phyloP scores from a whole-genome alignment of 30 jellyfish, hydroid and myxozoan species.

The Cassiopea andromeda region DNA sequence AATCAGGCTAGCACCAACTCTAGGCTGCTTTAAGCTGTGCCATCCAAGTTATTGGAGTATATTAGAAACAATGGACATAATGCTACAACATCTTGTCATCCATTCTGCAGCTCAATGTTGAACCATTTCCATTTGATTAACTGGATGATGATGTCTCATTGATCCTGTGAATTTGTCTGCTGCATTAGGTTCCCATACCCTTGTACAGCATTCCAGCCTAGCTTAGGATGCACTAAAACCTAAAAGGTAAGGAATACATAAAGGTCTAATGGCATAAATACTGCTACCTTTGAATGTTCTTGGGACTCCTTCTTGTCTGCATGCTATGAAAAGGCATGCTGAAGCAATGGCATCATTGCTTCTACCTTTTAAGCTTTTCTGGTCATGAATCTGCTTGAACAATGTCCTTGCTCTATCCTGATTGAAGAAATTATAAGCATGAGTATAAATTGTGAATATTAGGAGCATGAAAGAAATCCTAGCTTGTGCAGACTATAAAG shows the following conservation, averaged over 20 bases:
- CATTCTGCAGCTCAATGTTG: slow-evolving; percentile 39
- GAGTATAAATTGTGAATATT: not conserved
- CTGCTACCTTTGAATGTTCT: slow-evolving; percentile 94
- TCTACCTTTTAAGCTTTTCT: slow-evolving; percentile 91
- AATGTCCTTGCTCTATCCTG: slow-evolving; percentile 94
- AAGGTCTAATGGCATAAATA: not conserved
- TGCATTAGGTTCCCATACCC: slow-evolving; percentile 41
- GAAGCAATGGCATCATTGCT: slow-evolving; percentile 99
- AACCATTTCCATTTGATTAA: slow-evolving; percentile 45
- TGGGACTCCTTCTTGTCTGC: slow-evolving; percentile 99
- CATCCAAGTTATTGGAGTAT: slow-evolving; percentile 54
- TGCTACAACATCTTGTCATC: slow-evolving; percentile 40
- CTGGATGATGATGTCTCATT: slow-evolving; percentile 16
- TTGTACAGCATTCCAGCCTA: slow-evolving; percentile 8
- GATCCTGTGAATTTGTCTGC: slow-evolving; percentile 41
- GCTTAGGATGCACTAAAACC: slow-evolving; percentile 21
- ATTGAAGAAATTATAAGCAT: not conserved
- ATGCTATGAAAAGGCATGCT: slow-evolving; percentile 97
- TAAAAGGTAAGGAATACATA: not conserved
- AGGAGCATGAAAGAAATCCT: not conserved
- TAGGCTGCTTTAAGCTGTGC: slow-evolving; percentile 60
- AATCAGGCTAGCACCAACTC: slow-evolving; percentile 56
- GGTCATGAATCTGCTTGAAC: slow-evolving; percentile 96
- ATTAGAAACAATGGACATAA: slow-evolving; percentile 35
- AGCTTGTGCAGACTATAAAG: too few relatives aligned